Evolutionary conservation across 2,113 vertebrate species (phyloP), one percentile per base, ranked within the genome.

Genomic region (Chamaea fasciata): DNA sequence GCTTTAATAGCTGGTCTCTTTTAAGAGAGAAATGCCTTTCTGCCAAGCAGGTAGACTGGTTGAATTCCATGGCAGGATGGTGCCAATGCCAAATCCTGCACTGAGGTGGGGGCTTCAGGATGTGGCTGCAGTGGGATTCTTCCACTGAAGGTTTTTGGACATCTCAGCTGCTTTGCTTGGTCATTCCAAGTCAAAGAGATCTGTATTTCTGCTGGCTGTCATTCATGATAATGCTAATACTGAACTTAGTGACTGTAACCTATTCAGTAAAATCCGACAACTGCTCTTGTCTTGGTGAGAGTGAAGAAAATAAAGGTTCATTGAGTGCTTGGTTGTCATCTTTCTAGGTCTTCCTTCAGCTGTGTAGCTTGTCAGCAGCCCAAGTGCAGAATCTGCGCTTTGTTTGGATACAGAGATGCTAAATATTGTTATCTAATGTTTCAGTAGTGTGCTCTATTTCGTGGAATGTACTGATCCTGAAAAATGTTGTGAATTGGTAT

Each of bases 61-160:
- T 47, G 46, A 20, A 1, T 27, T 49, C 2, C 16, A 0, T 8
- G 8, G 35, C 33, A 5, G 0, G 4, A 3, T 3, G 15, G 49
- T 12, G 37, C 52, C 3, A 2, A 15, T 2, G 6, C 19, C 3
- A 17, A 64, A 33, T 50, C 64, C 35, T 0, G 0, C 3, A 1
- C 4, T 26, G 30, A 11, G 30, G 2, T 0, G 0, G 31, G 18
- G 12, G 33, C 31, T 67, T 53, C 33, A 5, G 56, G 37, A 81
- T 13, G 37, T 9, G 44, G 15, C 31, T 70, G 17, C n/a, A 9
- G 47, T 63, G 52, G 47, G 31, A 19, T 77, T 69, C 30, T 62
- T 49, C 62, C 49, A 2, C 26, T 3, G 21, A 39, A 83, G 68
- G 44, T n/a, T n/a, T 60, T 63, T n/a, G 39, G 39, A 55, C 47